phyloP scores from a whole-genome alignment of 2,113 vertebrate species.

The Passer domesticus region DNA sequence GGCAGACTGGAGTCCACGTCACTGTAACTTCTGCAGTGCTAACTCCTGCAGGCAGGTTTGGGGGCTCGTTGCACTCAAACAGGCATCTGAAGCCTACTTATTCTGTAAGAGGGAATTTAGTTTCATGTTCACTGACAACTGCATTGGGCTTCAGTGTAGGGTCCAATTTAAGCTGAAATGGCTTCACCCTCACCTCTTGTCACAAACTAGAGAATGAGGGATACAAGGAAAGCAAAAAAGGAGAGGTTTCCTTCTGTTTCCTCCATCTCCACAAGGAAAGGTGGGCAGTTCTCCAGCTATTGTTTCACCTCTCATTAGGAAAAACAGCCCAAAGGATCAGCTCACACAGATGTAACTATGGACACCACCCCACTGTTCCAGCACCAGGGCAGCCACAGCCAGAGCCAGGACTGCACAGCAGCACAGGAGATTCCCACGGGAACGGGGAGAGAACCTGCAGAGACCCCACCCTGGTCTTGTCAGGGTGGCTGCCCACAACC shows the following conservation, averaged over 20 bases:
- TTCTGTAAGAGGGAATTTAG: not conserved
- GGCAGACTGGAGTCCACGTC: not conserved
- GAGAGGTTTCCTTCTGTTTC: not conserved
- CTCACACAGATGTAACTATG: fast-evolving
- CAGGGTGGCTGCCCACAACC: too few species aligned
- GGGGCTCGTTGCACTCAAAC: not conserved
- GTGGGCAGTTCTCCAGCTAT: not conserved
- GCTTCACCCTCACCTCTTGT: not conserved
- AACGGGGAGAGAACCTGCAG: too few species aligned
- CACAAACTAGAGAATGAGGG: not conserved
- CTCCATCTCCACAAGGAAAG: not conserved
- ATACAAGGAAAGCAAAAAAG: not conserved
- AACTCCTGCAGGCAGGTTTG: not conserved
- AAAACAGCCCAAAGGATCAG: not conserved
- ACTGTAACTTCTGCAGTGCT: not conserved
- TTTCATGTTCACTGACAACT: not conserved
- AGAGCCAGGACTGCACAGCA: not conserved
- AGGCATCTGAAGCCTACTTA: not conserved
- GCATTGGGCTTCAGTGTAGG: not conserved
- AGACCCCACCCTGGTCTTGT: too few species aligned
- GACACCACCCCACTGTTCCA: fast-evolving
- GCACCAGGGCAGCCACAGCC: fast-evolving
- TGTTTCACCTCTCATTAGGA: not conserved
- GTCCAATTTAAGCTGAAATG: not conserved
- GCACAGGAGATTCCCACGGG: not conserved